Evolutionary conservation across 2,113 vertebrate genomes (phyloP).

Genomic region (Laterallus jamaicensis): DNA sequence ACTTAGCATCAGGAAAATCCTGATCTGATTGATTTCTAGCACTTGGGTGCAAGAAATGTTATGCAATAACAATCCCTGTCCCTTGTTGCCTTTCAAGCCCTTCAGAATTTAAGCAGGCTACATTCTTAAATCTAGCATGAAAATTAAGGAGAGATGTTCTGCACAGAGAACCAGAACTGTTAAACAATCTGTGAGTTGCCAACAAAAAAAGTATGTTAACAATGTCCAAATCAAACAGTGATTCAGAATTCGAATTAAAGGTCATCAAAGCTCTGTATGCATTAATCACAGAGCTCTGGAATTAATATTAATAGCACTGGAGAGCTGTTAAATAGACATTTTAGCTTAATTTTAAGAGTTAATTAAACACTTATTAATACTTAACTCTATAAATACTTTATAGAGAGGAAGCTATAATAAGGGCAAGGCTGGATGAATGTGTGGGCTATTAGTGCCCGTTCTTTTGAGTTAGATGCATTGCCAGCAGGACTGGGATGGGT

Average conservation of each 20-base stretch:
- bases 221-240: constrained; percentile 67
- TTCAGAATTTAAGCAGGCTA: neutral
- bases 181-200: constrained; percentile 52
- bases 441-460: neutral
- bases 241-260: constrained; percentile 63
- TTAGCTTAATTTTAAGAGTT: constrained; percentile 42
- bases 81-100: constrained; percentile 3
- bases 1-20: neutral
- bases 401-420: neutral
- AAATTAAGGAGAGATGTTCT: constrained; percentile 30
- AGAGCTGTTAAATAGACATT: constrained; percentile 23
- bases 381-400: constrained; percentile 35
- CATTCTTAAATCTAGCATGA: constrained; percentile 4
- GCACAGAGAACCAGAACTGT: constrained; percentile 29
- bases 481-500: neutral
- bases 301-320: constrained; percentile 56
- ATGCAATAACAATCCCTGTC: constrained; percentile 4
- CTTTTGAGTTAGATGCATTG: neutral
- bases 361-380: constrained; percentile 52
- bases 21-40: constrained; percentile 32
- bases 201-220: constrained; percentile 46
- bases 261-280: constrained; percentile 54
- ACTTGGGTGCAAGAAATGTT: neutral
- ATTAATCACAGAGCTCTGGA: constrained; percentile 46
- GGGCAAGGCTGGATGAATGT: neutral